Evolutionary conservation across 1,140 invertebrate species (phyloP), one percentile per base, ranked within the genome.

Genomic region (Trichonephila inaurata): DNA sequence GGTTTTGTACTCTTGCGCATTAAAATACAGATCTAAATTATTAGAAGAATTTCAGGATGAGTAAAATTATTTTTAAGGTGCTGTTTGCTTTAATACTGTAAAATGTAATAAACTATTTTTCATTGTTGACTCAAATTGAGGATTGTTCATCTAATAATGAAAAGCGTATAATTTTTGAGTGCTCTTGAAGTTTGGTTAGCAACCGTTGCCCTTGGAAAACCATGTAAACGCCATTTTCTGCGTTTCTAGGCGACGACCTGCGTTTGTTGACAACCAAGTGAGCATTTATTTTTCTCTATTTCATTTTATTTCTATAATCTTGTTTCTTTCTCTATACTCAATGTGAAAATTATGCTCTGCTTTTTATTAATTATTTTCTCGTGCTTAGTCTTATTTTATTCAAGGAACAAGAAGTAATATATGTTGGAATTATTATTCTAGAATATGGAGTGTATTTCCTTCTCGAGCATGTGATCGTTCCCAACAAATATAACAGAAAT

Each of bases 121-220:
- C 19, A 6, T 60, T 19, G 5, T 61, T 28, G 1, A 28, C 0
- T 61, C 33, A 24, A 60, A 14, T 77, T 19, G n/a, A 6, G 12
- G 14, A 19, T 77, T 33, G 1, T 33, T 14, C 1, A 14, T 7
- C 16, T 77, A 18, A 6, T 40, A 18, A 8, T 4, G 19, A 24
- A 85, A n/a, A 60, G 83, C 83, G 83, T 33, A 85, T 85, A 19
- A 33, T 61, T 69, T 33, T 21, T 33, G 77, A 8, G 28, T 72
- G 4, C 85, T 72, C 60, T 2, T 40, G 33, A 61, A 19, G 40
- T 61, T 66, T 86, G 51, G 91, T 86, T 92, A 92, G 91, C 91
- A 92, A 92, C 91, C 91, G 91, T 92, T 92, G 91, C 91, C 83
- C 91, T 92, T 92, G 91, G 90, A 92, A 83, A 92, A 92, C 64